These are phyloP conservation scores for Melanotaenia maccullochi DNA, from an alignment of 2,797 vertebrate species.

Conservation along the genomic window DNA sequence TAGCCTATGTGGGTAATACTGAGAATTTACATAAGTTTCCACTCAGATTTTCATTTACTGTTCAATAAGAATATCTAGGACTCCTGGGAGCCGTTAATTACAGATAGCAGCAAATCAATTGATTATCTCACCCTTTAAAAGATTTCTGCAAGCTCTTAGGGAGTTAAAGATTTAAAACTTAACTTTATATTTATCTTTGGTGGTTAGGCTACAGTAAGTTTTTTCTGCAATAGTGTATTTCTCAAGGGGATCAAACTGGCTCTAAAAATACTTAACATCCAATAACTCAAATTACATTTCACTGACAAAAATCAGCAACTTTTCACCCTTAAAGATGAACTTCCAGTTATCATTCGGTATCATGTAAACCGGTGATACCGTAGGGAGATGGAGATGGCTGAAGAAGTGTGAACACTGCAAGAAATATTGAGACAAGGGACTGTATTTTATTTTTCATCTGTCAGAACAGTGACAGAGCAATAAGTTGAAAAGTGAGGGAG, in stretches of 20 bases:
- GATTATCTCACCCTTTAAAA: slow-evolving; percentile 34
- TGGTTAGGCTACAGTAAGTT: slow-evolving; percentile 43
- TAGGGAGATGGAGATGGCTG: slow-evolving; percentile 29
- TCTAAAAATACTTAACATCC: slow-evolving; percentile 20
- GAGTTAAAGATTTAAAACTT: slow-evolving; percentile 22
- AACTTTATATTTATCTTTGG: slow-evolving; percentile 64
- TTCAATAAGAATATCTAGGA: slow-evolving; percentile 7
- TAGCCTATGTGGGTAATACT: slow-evolving; percentile 32
- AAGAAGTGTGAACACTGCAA: slow-evolving; percentile 54
- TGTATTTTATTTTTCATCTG: slow-evolving; percentile 64
- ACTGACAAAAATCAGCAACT: slow-evolving; percentile 35
- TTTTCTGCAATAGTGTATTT: slow-evolving; percentile 27
- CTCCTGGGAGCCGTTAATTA: slow-evolving; percentile 17
- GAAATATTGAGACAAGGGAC: slow-evolving; percentile 64
- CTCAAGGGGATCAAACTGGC: slow-evolving; percentile 27
- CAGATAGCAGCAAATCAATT: slow-evolving; percentile 39
- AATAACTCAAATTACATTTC: slow-evolving; percentile 33
- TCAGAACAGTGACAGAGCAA: slow-evolving; percentile 38
- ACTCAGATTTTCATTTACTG: slow-evolving; percentile 16
- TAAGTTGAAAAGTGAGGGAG: slow-evolving; percentile 10
- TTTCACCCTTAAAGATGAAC: slow-evolving; percentile 41
- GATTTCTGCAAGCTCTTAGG: slow-evolving; percentile 15
- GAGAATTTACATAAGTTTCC: slow-evolving; percentile 19
- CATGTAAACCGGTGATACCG: slow-evolving; percentile 40
- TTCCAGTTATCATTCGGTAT: slow-evolving; percentile 34